phyloP scores from a whole-genome alignment of 2,797 vertebrate genomes.

The Spinus olivaceus region DNA sequence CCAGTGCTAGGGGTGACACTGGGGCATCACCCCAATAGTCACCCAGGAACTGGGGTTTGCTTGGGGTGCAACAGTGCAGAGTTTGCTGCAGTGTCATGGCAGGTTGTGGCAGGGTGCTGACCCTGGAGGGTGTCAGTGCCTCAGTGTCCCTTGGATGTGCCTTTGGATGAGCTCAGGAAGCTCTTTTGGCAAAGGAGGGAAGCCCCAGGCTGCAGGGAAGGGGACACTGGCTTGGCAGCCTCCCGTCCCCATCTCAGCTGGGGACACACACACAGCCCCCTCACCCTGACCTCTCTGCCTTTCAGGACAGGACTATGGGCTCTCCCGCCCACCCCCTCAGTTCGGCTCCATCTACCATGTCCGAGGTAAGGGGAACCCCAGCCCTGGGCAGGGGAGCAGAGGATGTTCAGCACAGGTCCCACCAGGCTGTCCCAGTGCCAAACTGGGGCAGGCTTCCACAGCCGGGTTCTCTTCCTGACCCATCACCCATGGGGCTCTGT shows the following conservation, averaged over 20 bases:
- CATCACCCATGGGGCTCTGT: background rate
- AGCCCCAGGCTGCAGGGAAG: background rate
- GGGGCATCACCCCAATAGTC: background rate
- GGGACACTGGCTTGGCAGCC: background rate
- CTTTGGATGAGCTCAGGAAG: background rate
- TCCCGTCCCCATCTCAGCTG: background rate
- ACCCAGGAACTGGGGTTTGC: background rate
- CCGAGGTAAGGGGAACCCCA: constrained; percentile 25
- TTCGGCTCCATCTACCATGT: constrained; percentile 61
- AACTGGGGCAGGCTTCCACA: background rate
- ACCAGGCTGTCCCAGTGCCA: background rate
- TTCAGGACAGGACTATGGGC: background rate
- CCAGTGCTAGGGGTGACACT: background rate
- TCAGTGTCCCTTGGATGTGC: accelerated
- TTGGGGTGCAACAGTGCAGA: background rate
- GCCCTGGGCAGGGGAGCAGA: background rate
- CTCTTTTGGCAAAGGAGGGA: background rate
- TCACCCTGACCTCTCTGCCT: background rate
- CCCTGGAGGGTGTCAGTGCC: background rate
- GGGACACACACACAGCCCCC: background rate
- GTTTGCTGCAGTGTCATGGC: accelerated
- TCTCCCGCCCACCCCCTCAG: background rate
- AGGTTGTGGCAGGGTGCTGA: accelerated
- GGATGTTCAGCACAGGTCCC: background rate
- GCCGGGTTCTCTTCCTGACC: background rate